These are phyloP conservation scores for Irena cyanogastra DNA, from an alignment of 2,113 vertebrate species.

Conservation along the genomic window DNA sequence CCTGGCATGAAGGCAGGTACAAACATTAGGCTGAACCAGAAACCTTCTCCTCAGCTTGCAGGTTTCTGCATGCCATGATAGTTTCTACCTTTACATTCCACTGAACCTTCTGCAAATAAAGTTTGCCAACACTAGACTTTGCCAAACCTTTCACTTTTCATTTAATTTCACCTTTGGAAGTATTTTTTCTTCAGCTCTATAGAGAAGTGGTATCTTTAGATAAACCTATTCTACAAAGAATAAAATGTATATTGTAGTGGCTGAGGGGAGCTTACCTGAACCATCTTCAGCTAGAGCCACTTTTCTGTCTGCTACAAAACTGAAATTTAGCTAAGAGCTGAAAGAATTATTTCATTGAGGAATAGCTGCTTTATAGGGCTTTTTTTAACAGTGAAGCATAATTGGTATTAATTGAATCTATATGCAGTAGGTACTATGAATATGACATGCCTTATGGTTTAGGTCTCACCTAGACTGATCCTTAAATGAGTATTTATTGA, in stretches of 20 bases:
- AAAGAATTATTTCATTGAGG: neutral
- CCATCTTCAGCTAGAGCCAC: neutral
- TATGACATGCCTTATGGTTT: neutral
- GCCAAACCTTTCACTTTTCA: neutral
- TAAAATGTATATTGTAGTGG: neutral
- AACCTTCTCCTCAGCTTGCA: neutral
- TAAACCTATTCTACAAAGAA: neutral
- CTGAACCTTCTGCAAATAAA: neutral
- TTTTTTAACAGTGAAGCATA: neutral
- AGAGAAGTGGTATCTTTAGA: neutral
- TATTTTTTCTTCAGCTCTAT: neutral
- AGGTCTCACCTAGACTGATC: neutral
- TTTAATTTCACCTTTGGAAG: neutral
- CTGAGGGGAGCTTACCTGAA: neutral
- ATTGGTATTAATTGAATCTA: neutral
- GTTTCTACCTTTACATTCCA: neutral
- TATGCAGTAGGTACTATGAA: neutral
- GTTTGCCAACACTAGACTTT: neutral
- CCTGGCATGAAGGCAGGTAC: neutral
- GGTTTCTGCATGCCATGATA: neutral
- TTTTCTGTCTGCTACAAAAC: neutral
- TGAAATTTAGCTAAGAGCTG: neutral
- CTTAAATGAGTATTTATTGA: neutral
- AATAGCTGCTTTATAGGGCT: neutral
- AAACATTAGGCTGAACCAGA: neutral